Percentiles rank a stretch among this genome's conserved stretches.
These are phyloP conservation scores for Psilanteris sp. DNA, from an alignment of 1,140 invertebrate genomes.

Conservation along the genomic window DNA sequence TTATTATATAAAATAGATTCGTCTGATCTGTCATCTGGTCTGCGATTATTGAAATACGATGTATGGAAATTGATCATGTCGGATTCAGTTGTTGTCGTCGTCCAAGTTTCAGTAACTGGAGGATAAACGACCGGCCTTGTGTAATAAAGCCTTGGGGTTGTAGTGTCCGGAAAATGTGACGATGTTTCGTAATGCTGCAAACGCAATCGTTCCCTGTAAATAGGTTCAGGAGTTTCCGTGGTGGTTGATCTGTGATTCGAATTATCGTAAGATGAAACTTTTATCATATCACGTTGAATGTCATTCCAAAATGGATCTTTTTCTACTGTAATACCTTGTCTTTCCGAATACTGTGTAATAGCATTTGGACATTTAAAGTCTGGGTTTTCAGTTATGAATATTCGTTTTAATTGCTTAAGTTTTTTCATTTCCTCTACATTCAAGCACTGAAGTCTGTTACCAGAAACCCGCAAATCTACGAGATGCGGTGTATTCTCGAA, in stretches of 20 bases:
- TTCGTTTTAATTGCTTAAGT: constrained; percentile 66
- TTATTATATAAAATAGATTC: constrained; percentile 1
- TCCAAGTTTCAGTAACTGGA: constrained; percentile 7
- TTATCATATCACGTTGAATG: constrained; percentile 56
- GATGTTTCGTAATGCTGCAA: constrained; percentile 15
- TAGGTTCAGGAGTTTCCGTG: constrained; percentile 12
- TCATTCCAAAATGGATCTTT: constrained; percentile 67
- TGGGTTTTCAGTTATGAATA: constrained; percentile 72
- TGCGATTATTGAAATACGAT: not conserved
- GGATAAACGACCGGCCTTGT: constrained; percentile 19
- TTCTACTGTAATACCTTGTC: constrained; percentile 64
- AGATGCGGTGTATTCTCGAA: constrained; percentile 67
- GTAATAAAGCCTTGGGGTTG: constrained; percentile 10
- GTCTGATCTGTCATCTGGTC: not conserved
- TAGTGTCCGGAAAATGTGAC: constrained; percentile 16
- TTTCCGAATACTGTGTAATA: constrained; percentile 63
- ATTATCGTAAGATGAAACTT: constrained; percentile 2
- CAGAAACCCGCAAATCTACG: constrained; percentile 73
- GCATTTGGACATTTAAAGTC: constrained; percentile 74
- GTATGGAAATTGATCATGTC: constrained; percentile 27
- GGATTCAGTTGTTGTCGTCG: constrained; percentile 12
- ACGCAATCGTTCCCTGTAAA: constrained; percentile 51
- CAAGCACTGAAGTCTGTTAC: constrained; percentile 72
- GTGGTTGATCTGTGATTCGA: constrained; percentile 10
- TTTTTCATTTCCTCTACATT: constrained; percentile 67